Conservation (phyloP, 2,888 invertebrate genomes). For the Protonemura montana region DNA sequence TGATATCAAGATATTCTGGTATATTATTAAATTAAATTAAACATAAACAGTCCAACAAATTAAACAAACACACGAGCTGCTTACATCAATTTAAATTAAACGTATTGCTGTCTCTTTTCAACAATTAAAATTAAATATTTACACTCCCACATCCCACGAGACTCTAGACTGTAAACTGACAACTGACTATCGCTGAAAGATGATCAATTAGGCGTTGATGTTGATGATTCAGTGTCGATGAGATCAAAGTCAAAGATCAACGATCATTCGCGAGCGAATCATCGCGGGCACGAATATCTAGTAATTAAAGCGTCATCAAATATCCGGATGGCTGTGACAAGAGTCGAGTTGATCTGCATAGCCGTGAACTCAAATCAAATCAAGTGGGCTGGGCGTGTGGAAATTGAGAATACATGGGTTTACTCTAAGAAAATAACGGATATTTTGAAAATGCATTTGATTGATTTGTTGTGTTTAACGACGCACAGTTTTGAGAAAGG, state of each 20-base stretch:
- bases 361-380: too few species aligned
- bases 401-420: too few species aligned
- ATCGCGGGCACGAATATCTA: too few species aligned
- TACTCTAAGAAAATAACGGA: too few species aligned
- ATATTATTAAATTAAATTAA: neutral
- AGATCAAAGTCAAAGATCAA: slow-evolving; percentile 7
- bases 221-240: neutral
- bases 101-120: neutral
- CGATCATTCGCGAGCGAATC: neutral
- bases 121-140: neutral
- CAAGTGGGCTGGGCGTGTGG: too few species aligned
- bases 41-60: neutral
- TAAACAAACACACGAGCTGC: neutral
- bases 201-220: neutral
- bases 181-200: neutral
- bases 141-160: neutral
- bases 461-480: too few species aligned
- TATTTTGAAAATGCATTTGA: too few species aligned
- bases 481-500: too few species aligned
- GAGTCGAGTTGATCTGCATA: too few species aligned
- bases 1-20: neutral
- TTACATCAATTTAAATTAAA: neutral
- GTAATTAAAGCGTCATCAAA: too few species aligned
- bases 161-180: neutral
- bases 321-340: too few species aligned